Evolutionary conservation across 1,140 invertebrate genomes (phyloP), one percentile per base, ranked within the genome.

Genomic region (Bombus difficillimus): DNA sequence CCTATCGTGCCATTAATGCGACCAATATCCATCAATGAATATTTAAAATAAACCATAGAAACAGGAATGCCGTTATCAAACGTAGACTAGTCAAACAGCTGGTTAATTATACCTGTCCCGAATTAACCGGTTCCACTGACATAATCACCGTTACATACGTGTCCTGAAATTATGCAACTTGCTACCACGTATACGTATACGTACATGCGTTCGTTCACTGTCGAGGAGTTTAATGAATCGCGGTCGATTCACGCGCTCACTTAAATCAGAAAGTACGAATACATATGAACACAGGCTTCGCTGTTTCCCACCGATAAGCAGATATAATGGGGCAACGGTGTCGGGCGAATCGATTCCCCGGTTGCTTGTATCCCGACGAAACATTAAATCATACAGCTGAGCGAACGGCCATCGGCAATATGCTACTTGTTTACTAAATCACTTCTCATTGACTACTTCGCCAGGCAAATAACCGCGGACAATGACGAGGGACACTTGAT

Each of bases 381-480:
- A 87, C 82, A 90, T 91, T 88, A 88, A 93, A 93, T 93, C 88
- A 93, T 86, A 93, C 87, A 90, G 87, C 37, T 84, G 69, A 89
- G 34, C 88, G 90, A 82, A 75, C 91, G 72, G 91, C 88, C 92
- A 91, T 92, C 90, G 89, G 79, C 93, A 93, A 93, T 93, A 93
- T 93, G 93, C 92, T 93, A 93, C 93, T 93, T 93, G 92, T 93
- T 93, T 93, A 90, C 92, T 86, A 86, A 93, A 93, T 92, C 92
- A 85, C 86, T 91, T 81, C 88, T 90, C 90, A 92, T 92, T 92
- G 90, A 92, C 92, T 92, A 89, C 74, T 85, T 75, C 81, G 57
- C 86, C 76, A 62, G 86, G 77, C 87, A 92, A 93, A 93, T 91
- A 92, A 90, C 89, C 79, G 85, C 89, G 62, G 53, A 88, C 84